Conservation (phyloP, 2,888 invertebrate species). For the Teleogryllus oceanicus region DNA sequence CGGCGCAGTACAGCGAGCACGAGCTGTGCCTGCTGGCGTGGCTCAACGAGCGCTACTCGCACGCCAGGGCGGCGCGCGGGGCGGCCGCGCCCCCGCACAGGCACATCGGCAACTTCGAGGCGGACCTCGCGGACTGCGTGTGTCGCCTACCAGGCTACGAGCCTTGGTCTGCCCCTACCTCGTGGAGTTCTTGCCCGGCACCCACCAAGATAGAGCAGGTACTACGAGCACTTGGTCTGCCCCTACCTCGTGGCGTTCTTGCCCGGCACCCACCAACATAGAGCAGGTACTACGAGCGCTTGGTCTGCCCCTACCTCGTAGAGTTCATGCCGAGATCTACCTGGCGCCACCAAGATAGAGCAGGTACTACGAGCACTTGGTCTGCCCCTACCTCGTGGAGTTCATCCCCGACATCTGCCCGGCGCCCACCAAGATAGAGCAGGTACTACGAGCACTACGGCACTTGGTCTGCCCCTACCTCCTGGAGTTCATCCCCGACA, state of each 20-base stretch:
- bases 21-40: background rate
- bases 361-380: background rate
- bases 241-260: too few species aligned
- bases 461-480: too few species aligned
- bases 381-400: too few species aligned
- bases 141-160: background rate
- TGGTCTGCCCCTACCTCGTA: too few species aligned
- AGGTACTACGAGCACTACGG: too few species aligned
- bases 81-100: background rate
- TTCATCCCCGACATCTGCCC: too few species aligned
- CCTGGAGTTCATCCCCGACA: background rate
- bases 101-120: background rate
- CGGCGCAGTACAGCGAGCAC: background rate
- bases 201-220: too few species aligned
- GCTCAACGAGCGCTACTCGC: background rate
- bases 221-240: too few species aligned
- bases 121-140: background rate
- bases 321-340: too few species aligned
- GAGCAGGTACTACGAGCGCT: too few species aligned
- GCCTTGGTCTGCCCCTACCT: background rate
- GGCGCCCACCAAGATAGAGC: too few species aligned
- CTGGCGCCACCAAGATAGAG: background rate
- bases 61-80: background rate
- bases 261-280: too few species aligned
- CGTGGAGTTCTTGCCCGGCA: background rate